Base-by-base conservation (phyloP, 37 sponge, comb jelly and placozoan species). In the Haliclona indistincta region DNA sequence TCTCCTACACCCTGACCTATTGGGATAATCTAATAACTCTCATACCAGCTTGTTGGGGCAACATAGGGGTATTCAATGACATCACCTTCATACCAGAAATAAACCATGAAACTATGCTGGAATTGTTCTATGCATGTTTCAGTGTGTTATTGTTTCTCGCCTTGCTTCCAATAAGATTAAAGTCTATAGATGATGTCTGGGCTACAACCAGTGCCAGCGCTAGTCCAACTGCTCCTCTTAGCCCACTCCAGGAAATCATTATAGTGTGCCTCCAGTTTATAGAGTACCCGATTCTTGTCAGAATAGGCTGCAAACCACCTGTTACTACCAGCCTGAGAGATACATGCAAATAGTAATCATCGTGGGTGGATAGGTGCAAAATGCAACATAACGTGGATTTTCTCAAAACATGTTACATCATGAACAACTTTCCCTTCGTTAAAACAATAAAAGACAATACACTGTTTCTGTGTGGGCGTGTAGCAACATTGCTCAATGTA, bases 161-260 rank as follows among this genome's bases (percentile, higher is more conserved):
- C 74, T 92, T 89, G 79, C 75, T 83, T 17, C 93, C 84, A 61
- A 96, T 83, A 51, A 47, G 56, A 19, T 78, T 33, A 23, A 63
- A 67, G 38, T 71, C 56, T 2, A 88, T 78, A 4, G 90, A 83
- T 2, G 79, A 29, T 35, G 89, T 82, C 70, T 89, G 84, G 3
- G 47, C 83, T 6, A 96, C 90, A 2, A 86, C 82, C 8, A 96
- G 90, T 20, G 97, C 97, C 60, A 96, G 85, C 11, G 90, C 73
- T 2, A 96, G 90, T 0, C 93, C 87, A 7, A 96, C 97, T 5
- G 97, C 97, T 29, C 97, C 97, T 35, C 93, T 82, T 38, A 96
- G 84, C 4, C 93, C 97, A 37, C 93, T 93, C 97, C 97, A 96
- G 37, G 86, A 77, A 41, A 96, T 86, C 3, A 96, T 85, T 4